phyloP scores from a whole-genome alignment of 92 coral and sea anemone genomes.

The Nematostella vectensis region DNA sequence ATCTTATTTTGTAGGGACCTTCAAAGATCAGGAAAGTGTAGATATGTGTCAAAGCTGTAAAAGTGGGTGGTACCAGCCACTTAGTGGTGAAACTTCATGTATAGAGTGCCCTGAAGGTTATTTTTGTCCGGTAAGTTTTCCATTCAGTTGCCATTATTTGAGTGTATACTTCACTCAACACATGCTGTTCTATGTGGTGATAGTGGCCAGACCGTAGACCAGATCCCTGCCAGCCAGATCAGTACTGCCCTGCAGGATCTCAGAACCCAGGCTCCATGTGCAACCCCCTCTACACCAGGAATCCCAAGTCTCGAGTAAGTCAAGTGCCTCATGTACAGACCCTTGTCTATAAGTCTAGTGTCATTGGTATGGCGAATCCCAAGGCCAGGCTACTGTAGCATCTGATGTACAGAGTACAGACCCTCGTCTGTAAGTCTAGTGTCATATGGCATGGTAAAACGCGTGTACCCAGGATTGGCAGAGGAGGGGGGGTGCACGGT shows the following conservation, averaged over 20 bases:
- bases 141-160: background rate
- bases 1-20: background rate
- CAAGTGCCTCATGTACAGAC: no score
- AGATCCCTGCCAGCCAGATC: constrained; percentile 31
- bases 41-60: constrained; percentile 22
- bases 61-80: constrained; percentile 36
- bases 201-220: constrained; percentile 54
- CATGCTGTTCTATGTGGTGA: no score
- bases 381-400: no score
- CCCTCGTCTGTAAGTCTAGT: no score
- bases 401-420: no score
- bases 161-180: background rate
- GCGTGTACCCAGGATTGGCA: no score
- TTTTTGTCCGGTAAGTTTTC: constrained; percentile 72
- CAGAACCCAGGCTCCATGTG: constrained; percentile 35
- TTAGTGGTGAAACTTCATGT: constrained; percentile 45
- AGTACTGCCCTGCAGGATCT: constrained; percentile 62
- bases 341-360: no score
- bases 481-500: no score
- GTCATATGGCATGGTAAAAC: no score
- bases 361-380: no score
- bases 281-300: constrained; percentile 19
- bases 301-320: constrained; percentile 29
- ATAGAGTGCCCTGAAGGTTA: constrained; percentile 52
- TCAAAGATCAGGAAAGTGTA: background rate